Conservation (phyloP, 2,113 vertebrate genomes). For the Notarius lentiginosus region DNA sequence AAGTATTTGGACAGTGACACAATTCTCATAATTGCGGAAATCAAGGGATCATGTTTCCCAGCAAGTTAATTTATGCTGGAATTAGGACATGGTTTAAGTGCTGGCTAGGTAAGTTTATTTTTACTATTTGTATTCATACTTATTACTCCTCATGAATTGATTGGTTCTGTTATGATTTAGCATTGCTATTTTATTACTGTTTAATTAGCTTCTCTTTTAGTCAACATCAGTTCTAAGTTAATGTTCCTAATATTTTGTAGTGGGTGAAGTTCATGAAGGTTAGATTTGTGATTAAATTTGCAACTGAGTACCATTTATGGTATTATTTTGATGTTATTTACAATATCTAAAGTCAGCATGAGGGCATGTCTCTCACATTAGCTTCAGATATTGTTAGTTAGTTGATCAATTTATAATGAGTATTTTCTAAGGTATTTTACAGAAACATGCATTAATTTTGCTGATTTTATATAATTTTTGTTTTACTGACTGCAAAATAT, state of each 20-base stretch:
- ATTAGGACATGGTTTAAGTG: neutral
- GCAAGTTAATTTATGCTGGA: neutral
- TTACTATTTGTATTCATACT: neutral
- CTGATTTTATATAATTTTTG: neutral
- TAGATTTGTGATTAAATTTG: neutral
- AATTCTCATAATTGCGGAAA: neutral
- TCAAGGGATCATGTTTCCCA: neutral
- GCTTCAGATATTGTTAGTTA: neutral
- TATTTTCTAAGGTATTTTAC: neutral
- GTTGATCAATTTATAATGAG: neutral
- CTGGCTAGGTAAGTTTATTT: neutral
- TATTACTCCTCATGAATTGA: neutral
- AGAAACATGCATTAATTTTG: neutral
- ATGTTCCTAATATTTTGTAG: neutral
- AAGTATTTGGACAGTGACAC: neutral
- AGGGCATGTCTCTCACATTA: neutral
- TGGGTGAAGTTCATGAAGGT: neutral
- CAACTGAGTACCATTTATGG: neutral
- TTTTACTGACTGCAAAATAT: neutral
- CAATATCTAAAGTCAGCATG: neutral
- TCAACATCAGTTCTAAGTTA: neutral
- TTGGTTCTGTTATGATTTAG: too few relatives aligned
- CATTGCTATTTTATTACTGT: neutral
- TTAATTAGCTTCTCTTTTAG: neutral
- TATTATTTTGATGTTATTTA: neutral